These are phyloP conservation scores for Apamea sordens DNA, from an alignment of 2,888 invertebrate genomes.

Conservation along the genomic window DNA sequence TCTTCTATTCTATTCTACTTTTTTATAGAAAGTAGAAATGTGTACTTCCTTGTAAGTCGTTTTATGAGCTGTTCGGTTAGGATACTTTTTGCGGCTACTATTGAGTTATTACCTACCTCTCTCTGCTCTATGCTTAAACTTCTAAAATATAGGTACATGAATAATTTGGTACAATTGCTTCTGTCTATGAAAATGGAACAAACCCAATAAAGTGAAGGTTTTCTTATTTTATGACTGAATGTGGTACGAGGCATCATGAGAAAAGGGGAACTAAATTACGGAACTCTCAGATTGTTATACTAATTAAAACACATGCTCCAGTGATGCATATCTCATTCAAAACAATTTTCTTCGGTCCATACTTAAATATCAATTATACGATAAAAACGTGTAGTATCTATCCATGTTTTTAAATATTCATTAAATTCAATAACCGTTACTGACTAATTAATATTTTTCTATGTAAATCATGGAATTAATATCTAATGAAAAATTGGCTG, in stretches of 20 bases:
- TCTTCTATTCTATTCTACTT: too few species aligned
- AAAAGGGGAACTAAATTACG: slow-evolving; percentile 15
- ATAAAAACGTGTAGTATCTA: slow-evolving; percentile 47
- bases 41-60: not conserved
- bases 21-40: not conserved
- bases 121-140: not conserved
- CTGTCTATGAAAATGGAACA: not conserved
- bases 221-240: not conserved
- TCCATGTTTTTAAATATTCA: slow-evolving; percentile 33
- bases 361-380: not conserved
- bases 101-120: not conserved
- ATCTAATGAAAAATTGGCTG: slow-evolving; percentile 5
- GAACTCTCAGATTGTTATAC: slow-evolving; percentile 7
- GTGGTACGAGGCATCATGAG: slow-evolving; percentile 3
- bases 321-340: slow-evolving; percentile 65
- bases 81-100: not conserved
- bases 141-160: not conserved
- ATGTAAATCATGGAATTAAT: slow-evolving; percentile 26
- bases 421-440: slow-evolving; percentile 7
- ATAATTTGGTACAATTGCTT: not conserved
- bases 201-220: not conserved
- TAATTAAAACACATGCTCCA: slow-evolving; percentile 51
- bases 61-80: not conserved
- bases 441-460: slow-evolving; percentile 15
- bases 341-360: slow-evolving; percentile 52